Evolutionary conservation across 2,113 vertebrate genomes (phyloP), one percentile per base, ranked within the genome.

Genomic region (Gnathonemus longibarbis): DNA sequence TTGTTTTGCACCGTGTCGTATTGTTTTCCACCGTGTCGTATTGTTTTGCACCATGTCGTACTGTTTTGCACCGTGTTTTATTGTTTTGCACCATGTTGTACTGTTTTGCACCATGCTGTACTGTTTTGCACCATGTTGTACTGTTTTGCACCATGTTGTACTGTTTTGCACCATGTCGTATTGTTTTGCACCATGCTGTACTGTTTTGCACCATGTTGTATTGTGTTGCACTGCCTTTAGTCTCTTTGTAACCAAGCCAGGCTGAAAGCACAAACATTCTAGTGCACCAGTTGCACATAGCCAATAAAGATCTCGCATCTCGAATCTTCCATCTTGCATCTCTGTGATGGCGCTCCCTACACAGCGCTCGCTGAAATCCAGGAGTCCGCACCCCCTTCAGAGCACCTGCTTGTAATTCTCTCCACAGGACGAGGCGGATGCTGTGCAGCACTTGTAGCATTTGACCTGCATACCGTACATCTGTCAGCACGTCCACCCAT

Each of bases 21-120:
- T 0, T 10, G 1, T 49, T 49, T 11, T 49, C 1, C 48, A 49
- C 48, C 48, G 1, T 49, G 48, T 49, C 11, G 9, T 15, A 52
- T 0, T 52, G 50, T 49, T 49, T 49, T 52, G 13, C 50, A 15
- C 48, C 10, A 0, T 11, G 48, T 49, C 3, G 39, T 42, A 42
- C 3, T 42, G 39, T 53, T 53, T 19, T 53, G 15, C 52, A 53
- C 52, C 0, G 0, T 19, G 15, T 53, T 19, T 3, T 15, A 5
- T 0, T 53, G 52, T 53, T 19, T 19, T 53, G 15, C 52, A 53
- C 3, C 1, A 0, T 53, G 49, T 5, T 5, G 3, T 19, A 19
- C 0, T 5, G 52, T 53, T 53, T 19, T 53, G 1, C 52, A 53
- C 5, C 7, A 0, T 56, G 4, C 2, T 2, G 19, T 56, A 21